phyloP scores from a whole-genome alignment of 2,797 vertebrate species.

The Hapalemur alaotrensis region DNA sequence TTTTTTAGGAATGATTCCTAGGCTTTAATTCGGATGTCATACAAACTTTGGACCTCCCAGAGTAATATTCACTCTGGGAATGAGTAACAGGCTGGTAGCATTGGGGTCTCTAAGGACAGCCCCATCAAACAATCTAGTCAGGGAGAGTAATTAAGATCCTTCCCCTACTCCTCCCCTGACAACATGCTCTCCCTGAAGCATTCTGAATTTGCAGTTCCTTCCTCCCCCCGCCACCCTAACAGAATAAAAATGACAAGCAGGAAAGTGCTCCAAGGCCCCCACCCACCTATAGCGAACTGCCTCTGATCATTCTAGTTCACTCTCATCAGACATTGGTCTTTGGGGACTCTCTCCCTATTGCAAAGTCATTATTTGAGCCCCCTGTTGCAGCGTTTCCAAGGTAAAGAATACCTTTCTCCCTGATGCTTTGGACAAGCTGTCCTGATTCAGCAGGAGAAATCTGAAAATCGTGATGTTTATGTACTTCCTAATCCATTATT shows the following conservation, averaged over 20 bases:
- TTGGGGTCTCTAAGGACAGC: background rate
- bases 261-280: background rate
- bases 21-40: slow-evolving; percentile 22
- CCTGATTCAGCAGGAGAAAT: slow-evolving; percentile 73
- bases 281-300: background rate
- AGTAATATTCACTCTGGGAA: background rate
- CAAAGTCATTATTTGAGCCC: slow-evolving; percentile 50
- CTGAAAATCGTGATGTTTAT: slow-evolving; percentile 69
- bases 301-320: slow-evolving; percentile 19
- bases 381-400: slow-evolving; percentile 52
- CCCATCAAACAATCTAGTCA: background rate
- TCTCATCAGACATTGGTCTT: background rate
- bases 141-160: slow-evolving; percentile 18
- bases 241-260: slow-evolving; percentile 30
- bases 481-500: slow-evolving; percentile 73
- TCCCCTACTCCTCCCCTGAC: background rate
- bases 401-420: slow-evolving; percentile 67
- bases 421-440: slow-evolving; percentile 64
- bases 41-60: background rate
- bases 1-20: background rate
- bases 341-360: slow-evolving; percentile 9
- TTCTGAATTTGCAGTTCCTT: slow-evolving; percentile 12
- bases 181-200: slow-evolving; percentile 12
- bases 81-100: background rate
- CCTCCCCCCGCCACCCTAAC: background rate